These are phyloP conservation scores for Drosophila paramelanica DNA, from an alignment of 2,888 invertebrate genomes.

Conservation along the genomic window DNA sequence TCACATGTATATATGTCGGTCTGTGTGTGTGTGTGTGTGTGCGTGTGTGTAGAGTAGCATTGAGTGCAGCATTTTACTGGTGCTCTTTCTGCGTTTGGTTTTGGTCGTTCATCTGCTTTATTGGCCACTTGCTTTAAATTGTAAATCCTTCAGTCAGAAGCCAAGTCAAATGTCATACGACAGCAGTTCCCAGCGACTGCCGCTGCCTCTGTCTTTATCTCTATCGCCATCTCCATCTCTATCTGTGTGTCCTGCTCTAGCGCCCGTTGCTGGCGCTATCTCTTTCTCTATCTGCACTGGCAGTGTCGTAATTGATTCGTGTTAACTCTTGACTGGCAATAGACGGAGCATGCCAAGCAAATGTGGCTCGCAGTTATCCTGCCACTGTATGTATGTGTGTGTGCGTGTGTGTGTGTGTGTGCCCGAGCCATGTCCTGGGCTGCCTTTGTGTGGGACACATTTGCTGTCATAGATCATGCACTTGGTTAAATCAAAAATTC, in stretches of 20 bases:
- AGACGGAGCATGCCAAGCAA: conserved; percentile 75
- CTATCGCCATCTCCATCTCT: conserved; percentile 14
- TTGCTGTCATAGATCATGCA: conserved; percentile 78
- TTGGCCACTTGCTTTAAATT: conserved; percentile 79
- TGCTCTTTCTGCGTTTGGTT: conserved; percentile 45
- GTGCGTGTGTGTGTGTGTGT: conserved; percentile 11
- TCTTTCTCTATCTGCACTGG: conserved; percentile 35
- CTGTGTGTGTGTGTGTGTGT: conserved; percentile 5
- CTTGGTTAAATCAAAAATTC: conserved; percentile 78
- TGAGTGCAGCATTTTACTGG: conserved; percentile 35
- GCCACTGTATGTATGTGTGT: conserved; percentile 27
- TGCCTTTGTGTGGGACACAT: conserved; percentile 70
- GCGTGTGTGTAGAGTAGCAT: conserved; percentile 8
- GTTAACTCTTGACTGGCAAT: conserved; percentile 79
- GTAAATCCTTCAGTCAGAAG: conserved; percentile 74
- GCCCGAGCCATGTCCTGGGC: conserved; percentile 23
- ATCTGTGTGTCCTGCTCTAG: conserved; percentile 1
- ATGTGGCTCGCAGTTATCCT: conserved; percentile 66
- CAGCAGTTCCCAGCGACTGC: conserved; percentile 52
- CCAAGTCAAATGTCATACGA: conserved; percentile 77
- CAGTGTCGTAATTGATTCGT: conserved; percentile 75
- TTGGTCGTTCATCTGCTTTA: conserved; percentile 76
- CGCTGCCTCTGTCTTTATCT: conserved; percentile 18
- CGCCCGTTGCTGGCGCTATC: conserved; percentile 11
- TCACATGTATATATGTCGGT: conserved; percentile 4